A percentile compares a stretch with the other conserved stretches of the same genome.
Evolutionary conservation across 2,113 vertebrate genomes (phyloP).

Genomic region (Brachypodius melanocephalos): DNA sequence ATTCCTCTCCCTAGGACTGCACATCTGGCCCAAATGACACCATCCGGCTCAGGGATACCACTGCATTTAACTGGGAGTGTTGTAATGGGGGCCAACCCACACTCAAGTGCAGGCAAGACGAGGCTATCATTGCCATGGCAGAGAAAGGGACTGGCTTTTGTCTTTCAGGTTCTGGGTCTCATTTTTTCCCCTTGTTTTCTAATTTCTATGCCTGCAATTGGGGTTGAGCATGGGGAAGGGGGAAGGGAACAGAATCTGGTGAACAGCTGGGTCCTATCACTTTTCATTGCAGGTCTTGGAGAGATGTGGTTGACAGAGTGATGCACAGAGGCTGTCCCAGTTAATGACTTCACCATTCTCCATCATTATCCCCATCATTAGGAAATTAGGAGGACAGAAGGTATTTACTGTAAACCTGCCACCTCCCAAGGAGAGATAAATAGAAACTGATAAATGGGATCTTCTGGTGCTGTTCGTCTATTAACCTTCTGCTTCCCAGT

Average conservation of each 20-base stretch:
- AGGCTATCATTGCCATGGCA: not conserved
- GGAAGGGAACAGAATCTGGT: conserved; percentile 65
- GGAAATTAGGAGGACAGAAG: conserved; percentile 99
- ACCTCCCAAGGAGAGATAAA: conserved; percentile 99
- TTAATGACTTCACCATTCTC: conserved; percentile 99
- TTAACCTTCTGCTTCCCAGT: conserved; percentile 97
- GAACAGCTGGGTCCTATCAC: conserved; percentile 98
- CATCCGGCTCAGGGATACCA: not conserved
- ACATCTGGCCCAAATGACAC: not conserved
- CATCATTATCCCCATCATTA: conserved; percentile 99
- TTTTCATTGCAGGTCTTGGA: conserved; percentile 91
- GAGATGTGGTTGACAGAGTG: conserved; percentile 95
- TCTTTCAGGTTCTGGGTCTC: not conserved
- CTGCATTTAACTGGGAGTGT: not conserved
- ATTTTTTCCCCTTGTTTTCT: not conserved
- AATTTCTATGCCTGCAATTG: conserved; percentile 39
- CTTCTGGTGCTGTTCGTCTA: conserved; percentile 90
- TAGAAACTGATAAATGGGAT: conserved; percentile 99
- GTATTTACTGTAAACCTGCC: conserved; percentile 99
- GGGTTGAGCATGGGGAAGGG: conserved; percentile 44
- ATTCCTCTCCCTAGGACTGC: not conserved
- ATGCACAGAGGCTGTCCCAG: conserved; percentile 95
- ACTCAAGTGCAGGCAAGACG: not conserved
- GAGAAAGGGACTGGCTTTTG: not conserved
- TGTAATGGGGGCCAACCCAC: not conserved